phyloP scores from a whole-genome alignment of 2,797 vertebrate genomes.

The Chaenodraco wilsoni region DNA sequence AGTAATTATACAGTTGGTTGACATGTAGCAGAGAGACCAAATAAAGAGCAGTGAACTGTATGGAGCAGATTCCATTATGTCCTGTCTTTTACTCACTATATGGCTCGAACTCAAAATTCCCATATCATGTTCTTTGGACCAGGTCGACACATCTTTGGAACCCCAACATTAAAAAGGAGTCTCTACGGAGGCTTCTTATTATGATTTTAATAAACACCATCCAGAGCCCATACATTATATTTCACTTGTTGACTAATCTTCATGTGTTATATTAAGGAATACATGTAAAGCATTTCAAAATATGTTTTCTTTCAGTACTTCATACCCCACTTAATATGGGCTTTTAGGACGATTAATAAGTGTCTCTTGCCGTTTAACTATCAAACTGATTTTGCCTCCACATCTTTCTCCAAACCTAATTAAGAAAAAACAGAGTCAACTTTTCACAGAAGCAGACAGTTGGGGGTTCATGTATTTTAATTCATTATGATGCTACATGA shows the following conservation, averaged over 20 bases:
- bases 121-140: not conserved
- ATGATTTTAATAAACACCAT: not conserved
- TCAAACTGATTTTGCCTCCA: not conserved
- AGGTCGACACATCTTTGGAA: not conserved
- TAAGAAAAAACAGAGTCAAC: not conserved
- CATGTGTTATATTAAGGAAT: not conserved
- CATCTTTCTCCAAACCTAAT: not conserved
- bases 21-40: too few species aligned
- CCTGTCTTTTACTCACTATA: not conserved
- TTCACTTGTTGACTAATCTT: not conserved
- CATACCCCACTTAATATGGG: not conserved
- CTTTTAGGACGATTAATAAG: not conserved
- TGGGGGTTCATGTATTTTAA: constrained; percentile 71
- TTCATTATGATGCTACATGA: constrained; percentile 76
- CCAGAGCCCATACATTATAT: not conserved
- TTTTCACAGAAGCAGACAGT: constrained; percentile 56
- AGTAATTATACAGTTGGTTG: too few species aligned
- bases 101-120: not conserved
- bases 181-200: not conserved
- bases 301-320: not conserved
- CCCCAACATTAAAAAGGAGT: not conserved
- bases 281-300: not conserved
- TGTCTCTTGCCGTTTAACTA: not conserved
- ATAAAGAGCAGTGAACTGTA: too few species aligned
- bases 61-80: too few species aligned